These are phyloP conservation scores for Thalpophila matura DNA, from an alignment of 2,888 invertebrate genomes.

Conservation along the genomic window DNA sequence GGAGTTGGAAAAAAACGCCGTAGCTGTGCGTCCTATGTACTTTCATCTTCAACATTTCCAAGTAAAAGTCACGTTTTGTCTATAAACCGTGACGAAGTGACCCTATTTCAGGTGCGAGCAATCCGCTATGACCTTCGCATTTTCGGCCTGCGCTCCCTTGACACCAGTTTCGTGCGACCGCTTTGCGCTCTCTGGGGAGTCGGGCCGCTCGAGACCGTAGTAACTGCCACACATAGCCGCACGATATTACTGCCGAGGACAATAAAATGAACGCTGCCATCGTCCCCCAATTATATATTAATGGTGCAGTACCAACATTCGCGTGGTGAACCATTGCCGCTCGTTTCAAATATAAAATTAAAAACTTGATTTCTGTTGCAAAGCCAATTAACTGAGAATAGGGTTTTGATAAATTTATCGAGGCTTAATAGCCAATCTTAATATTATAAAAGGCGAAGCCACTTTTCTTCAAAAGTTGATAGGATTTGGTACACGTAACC, in stretches of 20 bases:
- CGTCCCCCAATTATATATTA: constrained; percentile 72
- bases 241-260: constrained; percentile 77
- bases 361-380: constrained; percentile 71
- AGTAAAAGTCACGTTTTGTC: constrained; percentile 83
- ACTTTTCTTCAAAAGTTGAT: constrained; percentile 54
- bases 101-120: constrained; percentile 85
- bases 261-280: constrained; percentile 77
- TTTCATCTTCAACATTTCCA: constrained; percentile 74
- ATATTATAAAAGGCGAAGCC: constrained; percentile 67
- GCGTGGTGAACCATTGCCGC: constrained; percentile 62
- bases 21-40: constrained; percentile 47
- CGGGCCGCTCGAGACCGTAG: constrained; percentile 76
- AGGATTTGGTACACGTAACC: constrained; percentile 27
- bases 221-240: constrained; percentile 78
- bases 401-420: constrained; percentile 61
- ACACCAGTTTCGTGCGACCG: constrained; percentile 80
- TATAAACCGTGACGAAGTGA: constrained; percentile 83
- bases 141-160: constrained; percentile 79
- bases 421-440: constrained; percentile 69
- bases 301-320: constrained; percentile 70
- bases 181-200: constrained; percentile 79
- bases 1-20: constrained; percentile 54
- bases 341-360: constrained; percentile 66
- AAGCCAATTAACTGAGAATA: constrained; percentile 68
- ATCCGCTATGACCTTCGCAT: constrained; percentile 86